Conservation (phyloP, 2,888 invertebrate species). For the Drosophila affinis region DNA sequence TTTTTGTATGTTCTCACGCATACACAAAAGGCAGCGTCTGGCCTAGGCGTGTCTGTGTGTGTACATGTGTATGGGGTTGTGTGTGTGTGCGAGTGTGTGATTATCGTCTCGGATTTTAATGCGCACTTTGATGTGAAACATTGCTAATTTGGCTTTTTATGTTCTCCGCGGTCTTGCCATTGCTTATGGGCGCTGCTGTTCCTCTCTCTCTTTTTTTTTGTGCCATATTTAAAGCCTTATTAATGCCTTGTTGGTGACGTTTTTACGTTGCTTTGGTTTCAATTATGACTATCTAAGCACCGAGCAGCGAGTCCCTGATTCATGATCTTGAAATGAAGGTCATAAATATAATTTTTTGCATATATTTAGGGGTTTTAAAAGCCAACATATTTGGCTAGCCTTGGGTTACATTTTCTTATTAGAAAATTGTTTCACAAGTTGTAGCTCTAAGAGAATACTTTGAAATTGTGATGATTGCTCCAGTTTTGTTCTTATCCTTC, state of each 20-base stretch:
- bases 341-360: not conserved
- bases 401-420: too few species aligned
- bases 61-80: slow-evolving; percentile 3
- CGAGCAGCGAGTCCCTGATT: not conserved
- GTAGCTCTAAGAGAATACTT: too few species aligned
- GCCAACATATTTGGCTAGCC: too few species aligned
- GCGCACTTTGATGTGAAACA: slow-evolving; percentile 77
- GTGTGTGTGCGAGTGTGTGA: slow-evolving; percentile 51
- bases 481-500: slow-evolving; percentile 1
- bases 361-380: not conserved
- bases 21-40: slow-evolving; percentile 42
- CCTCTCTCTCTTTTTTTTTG: not conserved
- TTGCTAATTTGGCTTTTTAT: slow-evolving; percentile 71
- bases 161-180: slow-evolving; percentile 26
- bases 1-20: slow-evolving; percentile 69
- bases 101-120: slow-evolving; percentile 78
- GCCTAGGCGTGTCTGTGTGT: slow-evolving; percentile 21
- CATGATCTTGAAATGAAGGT: not conserved
- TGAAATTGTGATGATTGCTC: not conserved
- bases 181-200: slow-evolving; percentile 2
- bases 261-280: slow-evolving; percentile 51
- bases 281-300: slow-evolving; percentile 34
- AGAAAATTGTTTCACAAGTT: too few species aligned
- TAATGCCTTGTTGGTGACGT: slow-evolving; percentile 50
- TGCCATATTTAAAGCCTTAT: slow-evolving; percentile 53